These are phyloP conservation scores for Eulemur albifrons DNA, from an alignment of 2,797 vertebrate species.

Conservation along the genomic window DNA sequence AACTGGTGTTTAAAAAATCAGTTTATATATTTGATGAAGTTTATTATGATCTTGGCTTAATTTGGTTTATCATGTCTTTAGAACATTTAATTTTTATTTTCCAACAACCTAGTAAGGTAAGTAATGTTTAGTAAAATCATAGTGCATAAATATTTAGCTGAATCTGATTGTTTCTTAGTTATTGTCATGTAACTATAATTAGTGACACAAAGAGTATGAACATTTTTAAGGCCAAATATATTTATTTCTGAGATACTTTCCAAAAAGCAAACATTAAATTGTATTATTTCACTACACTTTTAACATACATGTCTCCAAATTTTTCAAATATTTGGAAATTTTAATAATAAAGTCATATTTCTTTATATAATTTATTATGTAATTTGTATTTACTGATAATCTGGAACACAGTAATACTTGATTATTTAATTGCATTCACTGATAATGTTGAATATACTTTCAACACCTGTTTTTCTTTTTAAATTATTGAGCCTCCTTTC, in stretches of 20 bases:
- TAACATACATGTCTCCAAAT: neutral
- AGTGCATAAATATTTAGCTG: neutral
- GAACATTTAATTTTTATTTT: neutral
- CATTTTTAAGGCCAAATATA: neutral
- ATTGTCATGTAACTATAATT: neutral
- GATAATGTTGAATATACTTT: neutral
- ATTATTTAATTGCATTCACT: neutral
- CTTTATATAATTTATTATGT: neutral
- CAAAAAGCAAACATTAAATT: neutral
- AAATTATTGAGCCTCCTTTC: neutral
- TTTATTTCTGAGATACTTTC: neutral
- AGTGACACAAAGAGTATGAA: neutral
- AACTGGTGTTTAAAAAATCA: neutral
- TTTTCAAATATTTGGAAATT: neutral
- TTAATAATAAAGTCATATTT: neutral
- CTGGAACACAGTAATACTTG: neutral
- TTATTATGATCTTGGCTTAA: neutral
- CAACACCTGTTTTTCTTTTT: neutral
- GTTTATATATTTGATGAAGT: neutral
- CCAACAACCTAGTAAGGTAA: neutral
- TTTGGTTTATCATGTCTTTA: neutral
- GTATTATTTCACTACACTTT: neutral
- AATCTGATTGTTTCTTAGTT: neutral
- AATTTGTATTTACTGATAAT: neutral
- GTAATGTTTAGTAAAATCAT: neutral